Base-by-base conservation (phyloP, 2,113 vertebrate species). In the Nibea coibor region DNA sequence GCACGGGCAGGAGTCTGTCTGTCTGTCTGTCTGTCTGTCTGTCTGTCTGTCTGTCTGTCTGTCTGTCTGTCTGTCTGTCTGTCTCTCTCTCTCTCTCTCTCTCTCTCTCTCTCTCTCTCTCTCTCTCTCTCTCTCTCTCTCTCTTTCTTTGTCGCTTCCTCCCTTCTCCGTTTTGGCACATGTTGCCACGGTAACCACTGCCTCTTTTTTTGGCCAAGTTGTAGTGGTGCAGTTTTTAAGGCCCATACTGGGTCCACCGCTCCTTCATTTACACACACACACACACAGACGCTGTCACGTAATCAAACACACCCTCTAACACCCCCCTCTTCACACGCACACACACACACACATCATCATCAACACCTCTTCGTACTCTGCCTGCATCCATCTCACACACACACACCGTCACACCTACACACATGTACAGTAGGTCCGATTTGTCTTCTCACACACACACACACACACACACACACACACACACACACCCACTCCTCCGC, bases 101-200 rank as follows among this genome's bases (percentile, higher is more conserved):
- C 4, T 26, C 24, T 26, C 2, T 31, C 31, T 31, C 24, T 26
- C 24, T 26, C 24, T 26, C 24, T 26, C 1, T 4, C 31, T 31
- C 57, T 28, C 1, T 28, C 19, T 19, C 15, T 4, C 10, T 16
- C 17, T 57, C 70, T n/a, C 31, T 65, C 69, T 73, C 51, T 45
- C 63, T 56, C 67, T 20, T 20, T 56, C 19, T 70, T 51, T 42
- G 22, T 70, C 65, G 5, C 84, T 80, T 61, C 47, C 20, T 78
- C 35, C 47, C 65, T 68, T 45, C 47, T 71, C 72, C 7, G 53
- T 91, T 88, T 89, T 86, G 80, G 87, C 86, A 85, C 76, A 85
- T 72, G 92, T 93, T 94, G 83, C 93, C 93, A 91, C 87, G 90
- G 93, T 91, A 94, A 94, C 93, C 65, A 77, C 88, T 85, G 87